phyloP scores from a whole-genome alignment of 2,888 invertebrate genomes.

The Athalia rosae region DNA sequence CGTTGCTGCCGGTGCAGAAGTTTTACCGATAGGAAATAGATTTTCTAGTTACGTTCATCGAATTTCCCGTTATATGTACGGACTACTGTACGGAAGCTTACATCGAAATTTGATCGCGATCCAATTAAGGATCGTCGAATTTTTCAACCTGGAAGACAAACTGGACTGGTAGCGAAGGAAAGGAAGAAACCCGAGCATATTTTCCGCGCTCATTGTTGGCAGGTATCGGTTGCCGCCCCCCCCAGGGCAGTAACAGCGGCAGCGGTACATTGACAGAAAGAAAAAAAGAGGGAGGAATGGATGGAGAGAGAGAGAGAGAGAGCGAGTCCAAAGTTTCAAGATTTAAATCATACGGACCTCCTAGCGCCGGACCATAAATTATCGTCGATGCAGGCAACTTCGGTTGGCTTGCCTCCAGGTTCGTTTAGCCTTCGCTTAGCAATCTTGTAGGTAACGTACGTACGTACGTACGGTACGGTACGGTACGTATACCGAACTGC shows the following conservation, averaged over 20 bases:
- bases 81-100: too few relatives aligned
- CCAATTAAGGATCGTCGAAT: too few relatives aligned
- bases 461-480: not conserved
- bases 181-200: slow-evolving; percentile 1
- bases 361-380: slow-evolving; percentile 63
- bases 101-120: too few relatives aligned
- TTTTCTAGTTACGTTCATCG: too few relatives aligned
- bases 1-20: too few relatives aligned
- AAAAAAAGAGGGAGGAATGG: too few relatives aligned
- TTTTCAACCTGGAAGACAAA: too few relatives aligned
- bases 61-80: too few relatives aligned
- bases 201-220: slow-evolving; percentile 42
- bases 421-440: slow-evolving; percentile 61
- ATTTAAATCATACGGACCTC: slow-evolving; percentile 64
- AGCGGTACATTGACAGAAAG: slow-evolving; percentile 1
- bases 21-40: too few relatives aligned
- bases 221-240: slow-evolving; percentile 37
- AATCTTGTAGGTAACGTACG: slow-evolving; percentile 50
- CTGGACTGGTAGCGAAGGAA: too few relatives aligned
- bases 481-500: too few relatives aligned
- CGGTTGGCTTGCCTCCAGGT: slow-evolving; percentile 62
- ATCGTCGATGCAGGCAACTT: slow-evolving; percentile 59
- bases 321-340: slow-evolving; percentile 56
- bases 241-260: slow-evolving; percentile 32
- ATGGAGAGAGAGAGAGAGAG: too few relatives aligned